Conservation (phyloP, 2,113 vertebrate genomes). For the Oncorhynchus tshawytscha region DNA sequence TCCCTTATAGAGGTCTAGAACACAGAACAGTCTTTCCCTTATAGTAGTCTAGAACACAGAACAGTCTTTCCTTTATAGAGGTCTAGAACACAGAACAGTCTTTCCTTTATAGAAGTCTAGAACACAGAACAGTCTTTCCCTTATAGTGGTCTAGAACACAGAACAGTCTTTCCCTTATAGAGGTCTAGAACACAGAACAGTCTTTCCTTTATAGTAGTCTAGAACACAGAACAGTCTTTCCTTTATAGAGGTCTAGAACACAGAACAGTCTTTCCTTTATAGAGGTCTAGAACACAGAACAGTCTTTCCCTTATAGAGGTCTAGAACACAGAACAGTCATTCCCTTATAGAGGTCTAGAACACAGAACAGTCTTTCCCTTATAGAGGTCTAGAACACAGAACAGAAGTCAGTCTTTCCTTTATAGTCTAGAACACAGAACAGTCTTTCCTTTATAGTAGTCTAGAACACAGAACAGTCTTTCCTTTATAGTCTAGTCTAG, state of each 20-base stretch:
- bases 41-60: constrained; percentile 81
- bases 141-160: constrained; percentile 83
- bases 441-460: constrained; percentile 62
- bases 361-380: no score
- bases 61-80: constrained; percentile 90
- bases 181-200: constrained; percentile 83
- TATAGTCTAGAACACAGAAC: constrained; percentile 83
- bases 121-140: constrained; percentile 83
- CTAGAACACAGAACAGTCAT: no score
- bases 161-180: constrained; percentile 76
- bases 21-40: no score
- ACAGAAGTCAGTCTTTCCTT: constrained; percentile 77
- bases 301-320: no score
- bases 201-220: constrained; percentile 82
- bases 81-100: constrained; percentile 85
- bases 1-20: no score
- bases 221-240: constrained; percentile 38
- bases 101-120: constrained; percentile 91
- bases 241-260: constrained; percentile 90
- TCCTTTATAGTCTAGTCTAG: constrained; percentile 35
- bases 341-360: constrained; percentile 84
- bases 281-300: constrained; percentile 8
- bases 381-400: constrained; percentile 76
- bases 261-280: no score
- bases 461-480: not conserved